phyloP scores from a whole-genome alignment of 2,888 invertebrate genomes.

The Drosophila melanosoma region DNA sequence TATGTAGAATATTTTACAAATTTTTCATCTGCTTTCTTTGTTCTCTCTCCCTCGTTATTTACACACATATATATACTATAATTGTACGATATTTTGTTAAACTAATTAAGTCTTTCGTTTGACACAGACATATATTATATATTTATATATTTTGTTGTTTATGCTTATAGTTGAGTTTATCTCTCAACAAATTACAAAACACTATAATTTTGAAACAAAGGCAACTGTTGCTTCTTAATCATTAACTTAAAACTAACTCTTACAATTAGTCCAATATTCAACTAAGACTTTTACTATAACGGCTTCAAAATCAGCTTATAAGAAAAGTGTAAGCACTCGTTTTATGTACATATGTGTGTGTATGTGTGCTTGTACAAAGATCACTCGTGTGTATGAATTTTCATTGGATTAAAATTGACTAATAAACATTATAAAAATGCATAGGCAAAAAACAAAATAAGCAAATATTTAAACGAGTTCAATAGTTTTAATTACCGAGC shows the following conservation, averaged over 20 bases:
- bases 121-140: constrained; percentile 48
- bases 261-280: constrained; percentile 5
- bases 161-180: constrained; percentile 38
- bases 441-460: not conserved
- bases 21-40: constrained; percentile 36
- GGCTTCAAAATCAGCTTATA: not conserved
- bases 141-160: constrained; percentile 21
- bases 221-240: constrained; percentile 11
- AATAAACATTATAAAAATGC: not conserved
- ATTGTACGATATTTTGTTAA: constrained; percentile 41
- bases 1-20: constrained; percentile 30
- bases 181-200: constrained; percentile 5
- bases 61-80: constrained; percentile 25
- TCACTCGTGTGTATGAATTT: not conserved
- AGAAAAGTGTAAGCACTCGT: not conserved
- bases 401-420: not conserved
- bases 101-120: constrained; percentile 64
- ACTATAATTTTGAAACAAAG: constrained; percentile 14
- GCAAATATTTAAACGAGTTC: not conserved
- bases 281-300: not conserved
- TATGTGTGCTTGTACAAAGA: not conserved
- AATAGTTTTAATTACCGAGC: not conserved
- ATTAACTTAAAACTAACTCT: constrained; percentile 5
- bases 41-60: constrained; percentile 34
- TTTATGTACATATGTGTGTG: constrained; percentile 4